Conservation (phyloP, 2,797 vertebrate genomes). For the Potorous gilbertii region DNA sequence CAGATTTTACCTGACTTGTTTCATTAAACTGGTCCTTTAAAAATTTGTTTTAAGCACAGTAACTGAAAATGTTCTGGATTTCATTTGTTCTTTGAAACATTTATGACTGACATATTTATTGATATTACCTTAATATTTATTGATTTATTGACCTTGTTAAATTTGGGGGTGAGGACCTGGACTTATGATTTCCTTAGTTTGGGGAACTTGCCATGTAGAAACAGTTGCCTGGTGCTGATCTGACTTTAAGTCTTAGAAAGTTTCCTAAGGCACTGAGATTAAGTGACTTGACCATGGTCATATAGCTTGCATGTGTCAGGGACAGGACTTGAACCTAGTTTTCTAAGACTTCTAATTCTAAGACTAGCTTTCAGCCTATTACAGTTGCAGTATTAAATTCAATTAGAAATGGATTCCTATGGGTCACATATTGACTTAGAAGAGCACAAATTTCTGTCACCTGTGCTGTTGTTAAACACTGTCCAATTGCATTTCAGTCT, state of each 20-base stretch:
- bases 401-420: neutral
- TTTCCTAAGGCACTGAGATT: neutral
- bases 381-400: neutral
- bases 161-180: neutral
- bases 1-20: neutral
- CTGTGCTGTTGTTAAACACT: neutral
- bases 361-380: neutral
- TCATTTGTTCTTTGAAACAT: neutral
- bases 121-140: neutral
- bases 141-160: neutral
- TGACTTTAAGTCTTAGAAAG: neutral
- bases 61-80: neutral
- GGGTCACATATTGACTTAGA: neutral
- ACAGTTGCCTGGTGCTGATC: neutral
- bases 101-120: neutral
- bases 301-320: neutral
- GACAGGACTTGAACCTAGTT: neutral
- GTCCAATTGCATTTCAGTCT: neutral
- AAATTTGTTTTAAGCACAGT: conserved; percentile 20
- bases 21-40: neutral
- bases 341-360: neutral
- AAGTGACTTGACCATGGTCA: neutral
- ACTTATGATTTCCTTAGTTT: neutral
- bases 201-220: neutral
- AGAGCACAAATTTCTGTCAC: neutral